Evolutionary conservation across 2,888 invertebrate genomes (phyloP).

Genomic region (Aspidiotus destructor): DNA sequence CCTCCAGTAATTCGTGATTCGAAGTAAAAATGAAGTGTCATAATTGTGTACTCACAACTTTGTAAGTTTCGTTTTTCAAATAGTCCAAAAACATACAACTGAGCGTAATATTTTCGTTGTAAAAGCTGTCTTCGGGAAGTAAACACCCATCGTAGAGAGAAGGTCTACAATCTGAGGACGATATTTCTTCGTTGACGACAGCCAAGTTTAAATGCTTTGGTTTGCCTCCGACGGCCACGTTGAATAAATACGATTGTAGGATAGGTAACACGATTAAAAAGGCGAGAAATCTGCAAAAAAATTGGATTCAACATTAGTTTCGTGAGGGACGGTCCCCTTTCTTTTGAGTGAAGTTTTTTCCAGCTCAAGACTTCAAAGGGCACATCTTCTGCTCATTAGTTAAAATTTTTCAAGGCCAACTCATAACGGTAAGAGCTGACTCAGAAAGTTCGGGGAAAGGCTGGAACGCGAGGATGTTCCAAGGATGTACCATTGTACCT

Average conservation of each 20-base stretch:
- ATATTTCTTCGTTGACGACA: slow-evolving; percentile 66
- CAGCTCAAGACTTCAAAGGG: no score
- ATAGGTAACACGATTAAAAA: slow-evolving; percentile 75
- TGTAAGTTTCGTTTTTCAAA: slow-evolving; percentile 35
- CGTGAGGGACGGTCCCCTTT: neutral
- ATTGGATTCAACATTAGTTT: neutral
- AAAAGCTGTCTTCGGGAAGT: slow-evolving; percentile 29
- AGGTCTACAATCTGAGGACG: slow-evolving; percentile 18
- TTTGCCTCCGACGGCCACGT: slow-evolving; percentile 68
- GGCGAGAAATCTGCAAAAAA: slow-evolving; percentile 56
- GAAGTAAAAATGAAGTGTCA: no score
- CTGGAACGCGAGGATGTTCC: no score
- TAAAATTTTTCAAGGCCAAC: no score
- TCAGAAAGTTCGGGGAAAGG: no score
- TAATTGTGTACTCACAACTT: slow-evolving; percentile 35
- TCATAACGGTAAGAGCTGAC: no score
- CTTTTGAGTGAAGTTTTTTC: no score
- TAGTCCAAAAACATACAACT: slow-evolving; percentile 37
- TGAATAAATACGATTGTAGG: slow-evolving; percentile 69
- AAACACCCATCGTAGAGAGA: slow-evolving; percentile 24
- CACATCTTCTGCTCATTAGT: no score
- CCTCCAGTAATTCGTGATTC: neutral
- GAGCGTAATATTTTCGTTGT: slow-evolving; percentile 34
- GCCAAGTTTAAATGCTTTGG: slow-evolving; percentile 62
- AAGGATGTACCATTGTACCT: no score